Evolutionary conservation across 1,140 invertebrate species (phyloP), one percentile per base, ranked within the genome.

Genomic region (Ceratina japonica): DNA sequence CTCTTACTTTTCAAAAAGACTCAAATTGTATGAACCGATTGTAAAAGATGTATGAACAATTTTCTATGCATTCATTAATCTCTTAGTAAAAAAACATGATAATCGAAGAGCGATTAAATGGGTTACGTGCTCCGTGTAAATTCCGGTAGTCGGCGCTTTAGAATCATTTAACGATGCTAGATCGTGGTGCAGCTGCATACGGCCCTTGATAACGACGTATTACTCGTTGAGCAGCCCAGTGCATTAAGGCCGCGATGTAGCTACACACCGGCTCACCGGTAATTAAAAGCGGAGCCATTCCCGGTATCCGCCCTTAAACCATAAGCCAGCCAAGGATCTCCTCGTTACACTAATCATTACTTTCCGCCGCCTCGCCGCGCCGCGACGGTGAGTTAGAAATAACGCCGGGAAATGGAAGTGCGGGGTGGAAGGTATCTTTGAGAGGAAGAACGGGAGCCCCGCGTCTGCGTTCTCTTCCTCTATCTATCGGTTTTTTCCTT

Each of bases 311-410:
- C 69, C 58, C 81, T 85, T 84, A 44, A 78, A 75, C 73, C 65
- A 51, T 74, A 78, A 81, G 64, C 54, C 59, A 12, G 54, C 65
- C 72, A 44, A 51, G 74, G 74, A 70, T 84, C 82, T 84, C 20
- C 73, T 85, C 79, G 82, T 85, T 85, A 84, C 84, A 84, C 82
- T 84, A 81, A 85, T 85, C 82, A 85, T 85, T 84, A 71, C 83
- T 74, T 81, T 84, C 78, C 82, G 58, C 18, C 49, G 37, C 27
- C 51, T 62, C 37, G 27, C 37, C 37, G 37, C 37, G 5, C 37
- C 37, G 37, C 37, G 5, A 10, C 27, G 7, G 22, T 8, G 72
- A 63, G 72, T 65, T 75, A 56, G 69, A 72, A 69, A 73, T 58
- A 64, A 61, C 54, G 69, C 18, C 16, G 31, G 70, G 16, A 68